Percentiles rank a stretch among this genome's conserved stretches.
Evolutionary conservation across 2,113 vertebrate genomes (phyloP).

Genomic region (Laterallus jamaicensis): DNA sequence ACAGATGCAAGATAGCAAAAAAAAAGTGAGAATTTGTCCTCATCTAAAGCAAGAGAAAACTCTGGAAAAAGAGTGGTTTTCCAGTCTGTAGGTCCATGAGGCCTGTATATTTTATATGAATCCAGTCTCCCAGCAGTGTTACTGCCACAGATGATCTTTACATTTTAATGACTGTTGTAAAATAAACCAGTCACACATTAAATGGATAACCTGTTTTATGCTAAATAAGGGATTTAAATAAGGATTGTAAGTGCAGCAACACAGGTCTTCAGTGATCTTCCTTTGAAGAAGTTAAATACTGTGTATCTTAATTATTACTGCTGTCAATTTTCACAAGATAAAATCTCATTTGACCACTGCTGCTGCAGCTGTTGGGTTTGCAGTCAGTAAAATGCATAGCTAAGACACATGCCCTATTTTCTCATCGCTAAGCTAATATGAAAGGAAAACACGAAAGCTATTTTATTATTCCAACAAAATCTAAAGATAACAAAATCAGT

Average conservation of each 20-base stretch:
- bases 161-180: neutral
- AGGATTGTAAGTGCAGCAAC: neutral
- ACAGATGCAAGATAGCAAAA: neutral
- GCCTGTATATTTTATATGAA: neutral
- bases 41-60: neutral
- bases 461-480: constrained; percentile 9
- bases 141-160: neutral
- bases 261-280: neutral
- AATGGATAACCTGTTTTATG: neutral
- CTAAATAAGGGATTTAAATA: neutral
- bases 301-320: neutral
- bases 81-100: neutral
- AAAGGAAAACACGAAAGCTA: constrained; percentile 43
- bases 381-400: neutral
- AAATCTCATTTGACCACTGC: neutral
- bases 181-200: neutral
- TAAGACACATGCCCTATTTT: constrained; percentile 36
- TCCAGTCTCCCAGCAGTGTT: neutral
- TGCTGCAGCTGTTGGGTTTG: neutral
- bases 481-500: constrained; percentile 1
- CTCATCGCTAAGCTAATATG: neutral
- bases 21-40: neutral
- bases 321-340: neutral
- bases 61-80: neutral
- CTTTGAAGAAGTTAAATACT: neutral